Evolutionary conservation across 1,140 invertebrate species (phyloP).

Genomic region (Panagrolaimus sp.): DNA sequence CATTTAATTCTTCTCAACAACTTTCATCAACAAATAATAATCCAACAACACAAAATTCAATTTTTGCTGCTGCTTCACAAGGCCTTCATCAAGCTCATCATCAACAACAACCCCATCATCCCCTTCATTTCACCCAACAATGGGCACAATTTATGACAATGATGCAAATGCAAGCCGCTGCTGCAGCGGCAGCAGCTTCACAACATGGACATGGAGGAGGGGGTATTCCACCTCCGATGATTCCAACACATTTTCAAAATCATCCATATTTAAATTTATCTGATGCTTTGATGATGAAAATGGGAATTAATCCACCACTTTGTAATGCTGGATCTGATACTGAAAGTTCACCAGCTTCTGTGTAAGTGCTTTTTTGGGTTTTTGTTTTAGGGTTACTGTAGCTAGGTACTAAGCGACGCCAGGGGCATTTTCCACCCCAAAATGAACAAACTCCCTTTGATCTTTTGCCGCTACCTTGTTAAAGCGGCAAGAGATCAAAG

Average conservation of each 20-base stretch:
- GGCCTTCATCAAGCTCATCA: not conserved
- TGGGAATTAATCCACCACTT: not conserved
- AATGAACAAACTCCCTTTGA: too few species aligned
- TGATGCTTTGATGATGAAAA: slow-evolving; percentile 5
- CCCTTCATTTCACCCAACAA: not conserved
- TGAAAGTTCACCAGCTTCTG: not conserved
- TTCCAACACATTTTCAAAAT: too few species aligned
- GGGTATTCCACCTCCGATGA: not conserved
- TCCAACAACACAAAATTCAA: not conserved
- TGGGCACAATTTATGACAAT: slow-evolving; percentile 14
- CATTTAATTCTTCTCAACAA: not conserved
- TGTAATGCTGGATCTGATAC: slow-evolving; percentile 1
- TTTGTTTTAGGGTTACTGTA: too few species aligned
- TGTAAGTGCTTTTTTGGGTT: slow-evolving; percentile 8
- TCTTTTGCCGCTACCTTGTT: too few species aligned
- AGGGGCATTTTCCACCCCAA: too few species aligned
- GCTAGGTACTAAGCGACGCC: too few species aligned
- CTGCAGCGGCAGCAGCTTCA: not conserved
- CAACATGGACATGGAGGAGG: not conserved
- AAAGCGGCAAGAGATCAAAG: too few species aligned
- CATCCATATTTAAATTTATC: slow-evolving; percentile 7
- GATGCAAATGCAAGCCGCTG: slow-evolving; percentile 15
- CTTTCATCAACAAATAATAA: too few species aligned
- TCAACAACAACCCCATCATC: not conserved
- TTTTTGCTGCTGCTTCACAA: not conserved